A percentile compares a stretch with the other conserved stretches of the same genome.
Evolutionary conservation across 2,113 vertebrate genomes (phyloP).

Genomic region (Pteruthius melanotis): DNA sequence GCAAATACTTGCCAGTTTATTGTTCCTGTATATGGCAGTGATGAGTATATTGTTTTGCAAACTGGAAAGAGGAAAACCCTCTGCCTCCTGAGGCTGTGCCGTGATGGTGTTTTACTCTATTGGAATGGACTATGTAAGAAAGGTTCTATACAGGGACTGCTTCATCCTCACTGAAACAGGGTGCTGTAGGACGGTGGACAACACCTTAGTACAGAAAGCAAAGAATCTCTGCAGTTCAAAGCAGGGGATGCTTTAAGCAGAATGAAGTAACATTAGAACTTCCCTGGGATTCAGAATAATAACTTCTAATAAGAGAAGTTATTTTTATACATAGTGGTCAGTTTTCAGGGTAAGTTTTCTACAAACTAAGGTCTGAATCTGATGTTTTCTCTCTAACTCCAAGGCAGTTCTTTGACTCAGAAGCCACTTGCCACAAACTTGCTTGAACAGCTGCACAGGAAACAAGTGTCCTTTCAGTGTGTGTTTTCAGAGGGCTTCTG

Average conservation of each 20-base stretch:
- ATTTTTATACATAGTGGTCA: neutral
- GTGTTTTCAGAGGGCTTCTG: neutral
- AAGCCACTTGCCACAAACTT: neutral
- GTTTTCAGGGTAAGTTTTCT: neutral
- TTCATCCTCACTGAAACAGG: neutral
- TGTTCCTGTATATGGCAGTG: neutral
- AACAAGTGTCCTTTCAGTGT: neutral
- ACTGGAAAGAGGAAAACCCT: neutral
- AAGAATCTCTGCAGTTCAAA: neutral
- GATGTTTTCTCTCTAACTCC: neutral
- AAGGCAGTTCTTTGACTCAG: rapidly evolving
- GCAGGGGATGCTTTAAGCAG: neutral
- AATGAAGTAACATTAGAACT: neutral
- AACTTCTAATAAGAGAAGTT: neutral
- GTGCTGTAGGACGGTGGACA: neutral
- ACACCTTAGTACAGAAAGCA: neutral
- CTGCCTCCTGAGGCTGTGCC: neutral
- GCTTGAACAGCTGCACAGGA: neutral
- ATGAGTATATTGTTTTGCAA: neutral
- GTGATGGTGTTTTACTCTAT: neutral
- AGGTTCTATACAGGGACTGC: neutral
- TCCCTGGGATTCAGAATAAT: neutral
- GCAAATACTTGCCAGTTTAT: neutral
- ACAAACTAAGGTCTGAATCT: neutral
- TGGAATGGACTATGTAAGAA: neutral